Conservation (phyloP, 2,888 invertebrate species). For the Cataglyphis cursor region DNA sequence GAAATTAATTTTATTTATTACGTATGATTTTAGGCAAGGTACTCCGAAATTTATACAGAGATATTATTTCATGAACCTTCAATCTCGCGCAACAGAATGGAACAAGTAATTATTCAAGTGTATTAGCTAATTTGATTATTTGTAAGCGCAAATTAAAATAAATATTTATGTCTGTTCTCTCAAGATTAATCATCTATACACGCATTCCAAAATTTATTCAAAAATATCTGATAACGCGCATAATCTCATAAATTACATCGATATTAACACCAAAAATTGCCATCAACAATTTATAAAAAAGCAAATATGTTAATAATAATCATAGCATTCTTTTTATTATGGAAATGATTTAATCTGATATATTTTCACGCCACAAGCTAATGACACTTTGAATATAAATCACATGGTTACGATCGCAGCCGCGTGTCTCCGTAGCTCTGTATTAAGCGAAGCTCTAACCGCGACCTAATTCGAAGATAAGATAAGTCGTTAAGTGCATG, state of each 20-base stretch:
- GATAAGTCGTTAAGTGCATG: constrained; percentile 85
- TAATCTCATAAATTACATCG: not conserved
- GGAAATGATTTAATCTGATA: not conserved
- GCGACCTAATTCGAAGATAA: constrained; percentile 84
- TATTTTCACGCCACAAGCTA: constrained; percentile 25
- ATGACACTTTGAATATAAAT: constrained; percentile 43
- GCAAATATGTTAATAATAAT: not conserved
- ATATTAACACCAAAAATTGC: constrained; percentile 1
- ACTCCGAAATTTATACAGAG: not conserved
- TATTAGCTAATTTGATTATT: constrained; percentile 50
- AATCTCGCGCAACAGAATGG: not conserved
- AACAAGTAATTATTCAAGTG: not conserved
- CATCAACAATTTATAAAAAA: not conserved
- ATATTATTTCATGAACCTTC: not conserved
- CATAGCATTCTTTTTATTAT: not conserved
- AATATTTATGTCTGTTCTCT: constrained; percentile 61
- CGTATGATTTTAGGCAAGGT: not conserved
- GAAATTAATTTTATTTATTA: not conserved
- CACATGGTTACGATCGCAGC: constrained; percentile 49
- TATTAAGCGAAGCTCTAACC: constrained; percentile 74
- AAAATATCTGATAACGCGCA: not conserved
- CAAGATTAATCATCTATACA: constrained; percentile 51
- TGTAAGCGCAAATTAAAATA: constrained; percentile 59
- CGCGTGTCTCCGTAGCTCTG: constrained; percentile 56
- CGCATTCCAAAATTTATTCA: constrained; percentile 32